These are phyloP conservation scores for Enteromius anoplus DNA, from an alignment of 2,797 vertebrate genomes.

Conservation along the genomic window DNA sequence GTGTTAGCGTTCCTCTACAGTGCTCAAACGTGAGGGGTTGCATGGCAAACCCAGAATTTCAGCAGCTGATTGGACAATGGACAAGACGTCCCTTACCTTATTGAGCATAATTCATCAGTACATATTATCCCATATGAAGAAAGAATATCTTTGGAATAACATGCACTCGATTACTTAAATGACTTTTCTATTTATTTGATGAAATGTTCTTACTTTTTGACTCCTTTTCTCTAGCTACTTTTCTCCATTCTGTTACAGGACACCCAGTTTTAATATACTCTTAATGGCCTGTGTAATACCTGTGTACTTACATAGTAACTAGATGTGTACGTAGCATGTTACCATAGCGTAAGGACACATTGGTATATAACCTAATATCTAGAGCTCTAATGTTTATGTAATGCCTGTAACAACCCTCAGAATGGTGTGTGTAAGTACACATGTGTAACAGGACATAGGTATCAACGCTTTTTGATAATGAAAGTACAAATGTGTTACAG, in stretches of 20 bases:
- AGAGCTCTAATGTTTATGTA: too few relatives aligned
- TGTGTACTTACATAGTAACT: too few relatives aligned
- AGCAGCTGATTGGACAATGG: not conserved
- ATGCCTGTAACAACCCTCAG: too few relatives aligned
- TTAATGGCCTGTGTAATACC: too few relatives aligned
- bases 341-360: too few relatives aligned
- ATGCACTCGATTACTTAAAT: not conserved
- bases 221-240: not conserved
- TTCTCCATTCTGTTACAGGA: not conserved
- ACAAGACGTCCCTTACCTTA: not conserved
- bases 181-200: not conserved
- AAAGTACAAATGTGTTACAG: too few relatives aligned
- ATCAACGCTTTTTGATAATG: too few relatives aligned
- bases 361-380: too few relatives aligned
- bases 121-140: not conserved
- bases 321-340: too few relatives aligned
- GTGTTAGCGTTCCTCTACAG: not conserved
- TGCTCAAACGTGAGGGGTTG: not conserved
- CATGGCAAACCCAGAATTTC: not conserved
- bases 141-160: not conserved
- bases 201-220: not conserved
- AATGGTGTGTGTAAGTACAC: too few relatives aligned
- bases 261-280: not conserved
- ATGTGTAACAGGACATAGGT: too few relatives aligned
- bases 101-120: not conserved